phyloP scores from a whole-genome alignment of 2,888 invertebrate species.

The Sinohyriopsis cumingii region DNA sequence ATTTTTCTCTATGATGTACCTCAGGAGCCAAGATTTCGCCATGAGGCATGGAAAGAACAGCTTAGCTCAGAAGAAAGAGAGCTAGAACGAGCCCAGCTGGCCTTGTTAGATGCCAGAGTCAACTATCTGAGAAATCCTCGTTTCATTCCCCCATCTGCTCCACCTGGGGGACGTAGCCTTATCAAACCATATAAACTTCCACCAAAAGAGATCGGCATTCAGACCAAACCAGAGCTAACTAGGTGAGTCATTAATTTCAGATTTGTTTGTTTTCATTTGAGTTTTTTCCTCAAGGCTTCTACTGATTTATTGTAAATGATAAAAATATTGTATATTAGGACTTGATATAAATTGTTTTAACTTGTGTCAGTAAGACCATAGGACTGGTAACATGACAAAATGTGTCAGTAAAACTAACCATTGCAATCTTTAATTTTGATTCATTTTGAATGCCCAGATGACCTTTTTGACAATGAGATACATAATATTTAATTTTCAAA shows the following conservation, averaged over 20 bases:
- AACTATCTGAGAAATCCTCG: slow-evolving; percentile 67
- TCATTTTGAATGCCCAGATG: no score
- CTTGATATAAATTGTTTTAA: no score
- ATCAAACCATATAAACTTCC: slow-evolving; percentile 51
- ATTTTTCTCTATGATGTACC: neutral
- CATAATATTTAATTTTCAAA: no score
- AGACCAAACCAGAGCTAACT: slow-evolving; percentile 43
- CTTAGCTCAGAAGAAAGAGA: slow-evolving; percentile 62
- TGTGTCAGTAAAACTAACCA: no score
- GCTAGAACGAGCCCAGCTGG: slow-evolving; percentile 55
- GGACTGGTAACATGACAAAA: no score
- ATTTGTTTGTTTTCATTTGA: neutral
- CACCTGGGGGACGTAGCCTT: slow-evolving; percentile 50
- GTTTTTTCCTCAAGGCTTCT: no score
- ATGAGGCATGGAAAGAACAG: slow-evolving; percentile 66
- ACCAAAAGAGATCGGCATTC: slow-evolving; percentile 61
- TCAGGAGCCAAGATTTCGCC: slow-evolving; percentile 26
- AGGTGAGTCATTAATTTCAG: slow-evolving; percentile 26
- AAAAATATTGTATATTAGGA: no score
- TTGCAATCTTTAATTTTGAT: no score
- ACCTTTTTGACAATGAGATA: no score
- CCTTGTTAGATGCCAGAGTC: slow-evolving; percentile 61
- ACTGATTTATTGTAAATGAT: no score
- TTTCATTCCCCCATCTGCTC: slow-evolving; percentile 55
- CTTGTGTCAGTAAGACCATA: no score